Percentiles rank a stretch among this genome's conserved stretches.
Evolutionary conservation across 2,888 invertebrate species (phyloP).

Genomic region (Mesorhabditis spiculigera): DNA sequence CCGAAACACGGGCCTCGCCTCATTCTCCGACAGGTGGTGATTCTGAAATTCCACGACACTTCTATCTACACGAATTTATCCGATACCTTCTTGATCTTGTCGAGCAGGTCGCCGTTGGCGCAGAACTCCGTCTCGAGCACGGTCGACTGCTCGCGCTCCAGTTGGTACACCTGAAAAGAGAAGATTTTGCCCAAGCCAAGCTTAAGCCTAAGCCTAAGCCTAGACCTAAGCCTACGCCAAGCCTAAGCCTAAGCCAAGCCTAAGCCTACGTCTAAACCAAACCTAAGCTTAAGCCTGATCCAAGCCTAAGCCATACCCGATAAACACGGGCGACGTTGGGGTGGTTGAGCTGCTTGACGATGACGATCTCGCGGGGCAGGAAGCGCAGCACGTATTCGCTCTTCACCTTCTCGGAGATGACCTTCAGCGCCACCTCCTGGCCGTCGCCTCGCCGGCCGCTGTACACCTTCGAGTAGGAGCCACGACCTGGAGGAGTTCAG

Average conservation of each 20-base stretch:
- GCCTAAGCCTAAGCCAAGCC: too few species aligned
- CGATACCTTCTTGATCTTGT: slow-evolving; percentile 66
- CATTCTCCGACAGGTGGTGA: slow-evolving; percentile 62
- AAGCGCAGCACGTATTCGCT: slow-evolving; percentile 75
- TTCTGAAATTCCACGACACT: too few species aligned
- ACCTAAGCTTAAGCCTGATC: too few species aligned
- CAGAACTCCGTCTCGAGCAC: slow-evolving; percentile 63
- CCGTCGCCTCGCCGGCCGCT: slow-evolving; percentile 19
- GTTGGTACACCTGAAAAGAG: too few species aligned
- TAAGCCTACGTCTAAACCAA: too few species aligned
- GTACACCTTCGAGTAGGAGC: slow-evolving; percentile 23
- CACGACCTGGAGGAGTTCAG: slow-evolving; percentile 13
- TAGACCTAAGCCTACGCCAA: too few species aligned
- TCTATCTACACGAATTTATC: slow-evolving; percentile 53
- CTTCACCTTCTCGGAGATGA: too few species aligned
- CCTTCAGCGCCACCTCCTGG: too few species aligned
- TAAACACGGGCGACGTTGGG: slow-evolving; percentile 77
- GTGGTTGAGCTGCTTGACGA: slow-evolving; percentile 74
- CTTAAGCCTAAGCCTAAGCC: too few species aligned
- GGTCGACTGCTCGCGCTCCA: too few species aligned
- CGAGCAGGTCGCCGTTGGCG: slow-evolving; percentile 68
- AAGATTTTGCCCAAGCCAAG: too few species aligned
- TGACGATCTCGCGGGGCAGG: slow-evolving; percentile 77
- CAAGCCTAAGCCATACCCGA: slow-evolving; percentile 59
- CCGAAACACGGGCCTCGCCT: slow-evolving; percentile 59